Percentiles rank a stretch among this genome's conserved stretches.
Evolutionary conservation across 1,140 invertebrate genomes (phyloP).

Genomic region (Macrobrachium rosenbergii): DNA sequence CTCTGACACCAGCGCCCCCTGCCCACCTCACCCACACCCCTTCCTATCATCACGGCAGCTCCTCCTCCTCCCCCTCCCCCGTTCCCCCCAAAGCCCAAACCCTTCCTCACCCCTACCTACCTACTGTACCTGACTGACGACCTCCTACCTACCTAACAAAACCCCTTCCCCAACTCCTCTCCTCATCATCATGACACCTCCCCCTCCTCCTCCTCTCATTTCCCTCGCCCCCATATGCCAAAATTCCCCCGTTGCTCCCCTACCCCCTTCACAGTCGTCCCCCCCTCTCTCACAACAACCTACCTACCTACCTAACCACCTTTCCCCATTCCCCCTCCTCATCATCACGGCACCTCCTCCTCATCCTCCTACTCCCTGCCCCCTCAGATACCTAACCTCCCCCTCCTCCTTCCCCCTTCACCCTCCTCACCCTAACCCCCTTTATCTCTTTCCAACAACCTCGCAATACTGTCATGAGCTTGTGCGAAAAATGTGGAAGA

Average conservation of each 20-base stretch:
- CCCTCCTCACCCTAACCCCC: not conserved
- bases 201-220: not conserved
- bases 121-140: not conserved
- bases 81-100: not conserved
- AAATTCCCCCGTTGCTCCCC: not conserved
- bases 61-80: not conserved
- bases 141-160: not conserved
- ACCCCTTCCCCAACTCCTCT: not conserved
- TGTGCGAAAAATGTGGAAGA: not conserved
- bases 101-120: not conserved
- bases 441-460: not conserved
- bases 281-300: not conserved
- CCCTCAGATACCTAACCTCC: too few relatives aligned
- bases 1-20: not conserved
- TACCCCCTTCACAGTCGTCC: too few relatives aligned
- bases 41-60: not conserved
- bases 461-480: constrained; percentile 5
- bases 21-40: too few relatives aligned
- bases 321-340: not conserved
- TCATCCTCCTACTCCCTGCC: not conserved
- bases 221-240: not conserved
- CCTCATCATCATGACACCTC: not conserved
- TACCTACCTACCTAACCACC: not conserved
- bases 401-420: not conserved
- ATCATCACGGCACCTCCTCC: not conserved